These are phyloP conservation scores for Sterrhoptilus dennistouni DNA, from an alignment of 2,113 vertebrate species.

Conservation along the genomic window DNA sequence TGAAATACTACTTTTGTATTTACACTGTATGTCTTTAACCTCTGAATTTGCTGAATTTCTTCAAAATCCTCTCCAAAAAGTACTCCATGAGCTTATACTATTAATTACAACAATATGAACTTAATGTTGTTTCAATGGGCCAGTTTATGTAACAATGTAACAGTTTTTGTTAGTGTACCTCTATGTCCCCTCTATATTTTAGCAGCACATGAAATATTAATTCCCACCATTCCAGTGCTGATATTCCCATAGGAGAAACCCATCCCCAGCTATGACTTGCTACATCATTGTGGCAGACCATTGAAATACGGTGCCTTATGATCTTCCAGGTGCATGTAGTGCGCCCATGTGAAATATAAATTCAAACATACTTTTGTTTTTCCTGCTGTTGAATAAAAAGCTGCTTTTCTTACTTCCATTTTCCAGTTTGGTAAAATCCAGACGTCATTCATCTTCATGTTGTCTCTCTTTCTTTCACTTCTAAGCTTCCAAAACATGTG, in stretches of 20 bases:
- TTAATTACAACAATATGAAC: background rate
- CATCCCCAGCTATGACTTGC: background rate
- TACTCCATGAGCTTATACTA: background rate
- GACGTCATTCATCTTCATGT: background rate
- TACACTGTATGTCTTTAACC: background rate
- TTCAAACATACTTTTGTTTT: background rate
- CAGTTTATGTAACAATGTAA: background rate
- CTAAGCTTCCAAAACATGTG: background rate
- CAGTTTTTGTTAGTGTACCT: background rate
- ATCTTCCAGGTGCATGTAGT: background rate
- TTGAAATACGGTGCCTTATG: background rate
- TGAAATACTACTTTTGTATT: background rate
- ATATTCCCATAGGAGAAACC: background rate
- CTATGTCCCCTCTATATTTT: background rate
- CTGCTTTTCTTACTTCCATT: background rate
- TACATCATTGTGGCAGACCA: background rate
- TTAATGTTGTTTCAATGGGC: background rate
- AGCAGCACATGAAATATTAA: background rate
- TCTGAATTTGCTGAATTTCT: background rate
- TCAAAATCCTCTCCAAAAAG: background rate
- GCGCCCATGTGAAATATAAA: background rate
- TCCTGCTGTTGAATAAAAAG: background rate
- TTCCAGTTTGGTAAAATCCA: background rate
- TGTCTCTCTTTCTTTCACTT: background rate
- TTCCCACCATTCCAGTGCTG: background rate